Evolutionary conservation across 37 sponge, comb jelly and placozoan species (phyloP).

Genomic region (Cliona cf. orientalis): DNA sequence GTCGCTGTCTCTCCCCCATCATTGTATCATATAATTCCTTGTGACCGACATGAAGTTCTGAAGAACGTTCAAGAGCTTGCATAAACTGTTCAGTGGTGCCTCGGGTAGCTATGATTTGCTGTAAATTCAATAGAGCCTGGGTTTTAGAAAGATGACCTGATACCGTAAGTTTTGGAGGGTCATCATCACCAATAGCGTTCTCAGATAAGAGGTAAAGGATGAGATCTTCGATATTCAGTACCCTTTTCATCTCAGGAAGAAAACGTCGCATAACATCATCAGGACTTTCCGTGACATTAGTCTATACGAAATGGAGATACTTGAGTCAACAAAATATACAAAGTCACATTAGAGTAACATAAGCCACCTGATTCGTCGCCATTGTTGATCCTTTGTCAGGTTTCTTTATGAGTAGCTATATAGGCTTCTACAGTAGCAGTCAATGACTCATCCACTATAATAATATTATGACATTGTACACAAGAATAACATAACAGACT

Average conservation of each 20-base stretch:
- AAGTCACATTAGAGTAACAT: too few species aligned
- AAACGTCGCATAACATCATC: too few species aligned
- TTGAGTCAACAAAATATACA: too few species aligned
- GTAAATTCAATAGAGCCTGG: not conserved
- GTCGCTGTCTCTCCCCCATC: not conserved
- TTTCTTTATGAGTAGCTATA: too few species aligned
- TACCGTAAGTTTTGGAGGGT: not conserved
- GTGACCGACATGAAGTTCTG: not conserved
- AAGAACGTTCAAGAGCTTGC: not conserved
- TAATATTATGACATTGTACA: too few species aligned
- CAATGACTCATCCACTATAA: too few species aligned
- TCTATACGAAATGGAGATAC: too few species aligned
- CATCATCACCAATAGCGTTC: not conserved
- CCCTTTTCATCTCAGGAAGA: not conserved
- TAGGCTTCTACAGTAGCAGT: too few species aligned
- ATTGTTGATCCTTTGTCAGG: too few species aligned
- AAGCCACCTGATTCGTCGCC: too few species aligned
- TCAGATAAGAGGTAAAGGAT: not conserved
- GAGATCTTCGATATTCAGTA: not conserved
- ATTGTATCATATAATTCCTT: not conserved
- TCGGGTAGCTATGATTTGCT: not conserved
- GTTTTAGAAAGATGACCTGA: not conserved
- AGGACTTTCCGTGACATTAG: too few species aligned
- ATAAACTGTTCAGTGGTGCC: not conserved
- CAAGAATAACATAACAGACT: too few species aligned